Conservation (phyloP, 2,113 vertebrate species). For the Caranx ignobilis region DNA sequence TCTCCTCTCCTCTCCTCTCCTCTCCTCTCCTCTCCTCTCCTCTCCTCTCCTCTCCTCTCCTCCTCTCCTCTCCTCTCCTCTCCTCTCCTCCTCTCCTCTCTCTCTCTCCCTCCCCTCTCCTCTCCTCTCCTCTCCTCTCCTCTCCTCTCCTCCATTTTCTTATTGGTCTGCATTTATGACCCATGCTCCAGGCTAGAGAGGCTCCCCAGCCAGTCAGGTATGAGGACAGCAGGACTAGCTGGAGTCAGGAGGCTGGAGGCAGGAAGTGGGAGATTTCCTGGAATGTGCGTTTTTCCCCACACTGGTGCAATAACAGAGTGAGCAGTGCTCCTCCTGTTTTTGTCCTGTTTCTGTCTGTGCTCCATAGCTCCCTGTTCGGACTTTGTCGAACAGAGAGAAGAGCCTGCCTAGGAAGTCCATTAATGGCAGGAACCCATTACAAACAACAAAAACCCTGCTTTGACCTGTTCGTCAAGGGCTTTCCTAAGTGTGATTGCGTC, state of each 20-base stretch:
- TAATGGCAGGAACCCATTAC: constrained; percentile 48
- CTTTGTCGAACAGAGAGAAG: constrained; percentile 44
- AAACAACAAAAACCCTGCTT: constrained; percentile 10
- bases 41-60: constrained; percentile 9
- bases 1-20: not conserved
- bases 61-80: not conserved
- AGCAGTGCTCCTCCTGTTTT: constrained; percentile 74
- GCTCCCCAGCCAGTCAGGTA: constrained; percentile 74
- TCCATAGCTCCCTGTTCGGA: constrained; percentile 40
- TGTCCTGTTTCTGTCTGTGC: constrained; percentile 60
- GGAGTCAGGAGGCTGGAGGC: constrained; percentile 78
- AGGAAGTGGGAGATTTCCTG: constrained; percentile 90
- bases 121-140: not conserved
- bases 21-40: not conserved
- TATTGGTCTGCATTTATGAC: constrained; percentile 41
- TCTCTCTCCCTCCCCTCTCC: constrained; percentile 1
- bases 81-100: constrained; percentile 7
- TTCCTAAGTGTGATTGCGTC: constrained; percentile 47
- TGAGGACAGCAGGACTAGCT: constrained; percentile 70
- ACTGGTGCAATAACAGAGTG: constrained; percentile 83
- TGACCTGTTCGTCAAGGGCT: constrained; percentile 42
- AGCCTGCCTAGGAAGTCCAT: constrained; percentile 36
- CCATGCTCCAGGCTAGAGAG: constrained; percentile 37
- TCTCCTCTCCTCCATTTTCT: not conserved
- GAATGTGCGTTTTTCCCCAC: constrained; percentile 84